Evolutionary conservation across 2,888 invertebrate species (phyloP), one percentile per base, ranked within the genome.

Genomic region (Sinodicranocentrus sp.): DNA sequence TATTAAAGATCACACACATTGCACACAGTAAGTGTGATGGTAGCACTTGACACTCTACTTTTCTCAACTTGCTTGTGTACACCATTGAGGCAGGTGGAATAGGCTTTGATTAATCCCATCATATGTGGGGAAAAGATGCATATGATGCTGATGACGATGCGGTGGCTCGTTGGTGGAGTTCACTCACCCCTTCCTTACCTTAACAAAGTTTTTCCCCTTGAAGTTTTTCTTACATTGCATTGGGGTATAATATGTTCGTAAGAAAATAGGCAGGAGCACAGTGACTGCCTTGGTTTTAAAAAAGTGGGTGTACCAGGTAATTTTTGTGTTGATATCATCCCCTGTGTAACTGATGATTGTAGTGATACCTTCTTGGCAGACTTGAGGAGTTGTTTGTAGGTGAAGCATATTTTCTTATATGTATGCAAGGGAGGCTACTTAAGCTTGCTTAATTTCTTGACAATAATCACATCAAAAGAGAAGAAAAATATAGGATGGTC

Each of bases 111-210:
- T 68, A 77, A 65, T 67, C 68, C 68, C 77, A 57, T 39, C 19
- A 76, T 43, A 48, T 10, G n/a, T 10, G 33, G 10, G 10, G 21
- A 44, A 54, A 54, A 54, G 28, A 54, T 63, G 63, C 63, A 63
- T 63, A 28, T 63, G 59, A 63, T 5, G 13, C 26, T 17, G 39
- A 6, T 33, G 39, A 63, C 21, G 63, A 33, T 63, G 10, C 33
- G 17, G 0, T 63, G 39, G 19, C 17, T 10, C 19, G 33, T 23
- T 54, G 23, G 39, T 23, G 57, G 54, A 77, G 77, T 77, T 77
- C 77, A 77, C 68, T 77, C 77, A 77, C 77, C 77, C 67, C 68
- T 68, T 76, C 61, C 65, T 33, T n/a, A n/a, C 33, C 52, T 25
- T 57, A 57, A 57, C 57, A 23, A 23, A 57, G 8, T 17, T 13